A percentile compares a stretch with the other conserved stretches of the same genome.
Conservation (phyloP, 2,113 vertebrate species). For the Symphodus melops region DNA sequence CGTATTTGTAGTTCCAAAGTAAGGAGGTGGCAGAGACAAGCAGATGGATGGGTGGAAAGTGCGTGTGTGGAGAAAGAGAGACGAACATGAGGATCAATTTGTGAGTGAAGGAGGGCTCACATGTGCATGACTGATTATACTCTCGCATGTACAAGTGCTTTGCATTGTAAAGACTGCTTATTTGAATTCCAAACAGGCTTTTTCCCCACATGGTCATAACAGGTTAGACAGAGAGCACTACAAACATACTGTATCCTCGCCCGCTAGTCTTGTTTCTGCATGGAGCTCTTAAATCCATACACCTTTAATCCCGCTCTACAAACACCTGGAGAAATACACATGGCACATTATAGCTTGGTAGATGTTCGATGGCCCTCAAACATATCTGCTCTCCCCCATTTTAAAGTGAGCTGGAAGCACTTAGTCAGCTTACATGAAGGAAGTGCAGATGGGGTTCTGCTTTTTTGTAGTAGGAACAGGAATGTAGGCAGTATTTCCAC, state of each 20-base stretch:
- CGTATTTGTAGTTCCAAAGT: slow-evolving; percentile 45
- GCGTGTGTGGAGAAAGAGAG: slow-evolving; percentile 7
- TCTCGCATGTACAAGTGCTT: no score
- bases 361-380: not conserved
- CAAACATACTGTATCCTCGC: no score
- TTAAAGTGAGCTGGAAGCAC: not conserved
- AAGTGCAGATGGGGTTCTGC: not conserved
- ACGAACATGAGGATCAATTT: not conserved
- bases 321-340: not conserved
- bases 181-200: not conserved
- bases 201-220: not conserved
- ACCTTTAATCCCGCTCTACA: not conserved
- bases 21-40: slow-evolving; percentile 38
- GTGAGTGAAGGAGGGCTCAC: not conserved
- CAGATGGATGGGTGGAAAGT: slow-evolving; percentile 33
- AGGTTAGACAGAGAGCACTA: not conserved
- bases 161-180: not conserved
- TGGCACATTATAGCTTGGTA: not conserved
- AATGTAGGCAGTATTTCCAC: no score
- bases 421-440: not conserved
- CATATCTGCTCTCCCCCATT: not conserved
- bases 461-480: no score
- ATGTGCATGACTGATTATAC: not conserved
- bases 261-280: no score
- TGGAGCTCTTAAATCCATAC: no score